Base-by-base conservation (phyloP, 2,888 invertebrate species). In the Caenorhabditis sp. region DNA sequence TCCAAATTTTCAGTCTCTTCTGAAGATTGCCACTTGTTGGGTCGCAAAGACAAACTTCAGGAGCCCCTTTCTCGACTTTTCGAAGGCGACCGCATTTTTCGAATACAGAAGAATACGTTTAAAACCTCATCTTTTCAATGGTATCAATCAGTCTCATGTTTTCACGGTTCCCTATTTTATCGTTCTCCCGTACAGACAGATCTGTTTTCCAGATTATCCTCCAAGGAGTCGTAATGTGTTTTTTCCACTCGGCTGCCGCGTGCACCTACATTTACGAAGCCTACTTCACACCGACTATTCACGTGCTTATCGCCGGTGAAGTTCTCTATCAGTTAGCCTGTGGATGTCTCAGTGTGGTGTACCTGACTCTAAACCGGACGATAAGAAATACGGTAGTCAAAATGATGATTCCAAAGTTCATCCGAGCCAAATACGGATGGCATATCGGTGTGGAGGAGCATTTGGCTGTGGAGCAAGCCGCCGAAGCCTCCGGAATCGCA, bases 361-460 rank as follows among this genome's bases (percentile, higher is more conserved):
- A 58, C n/a, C 8, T 58, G 35, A 58, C 58, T n/a, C 19, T 58
- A 10, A 58, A 58, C n/a, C 28, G 58, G 10, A 58, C 58, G 6
- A 35, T 58, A 6, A 24, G 58, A 19, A 58, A 58, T 31, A 26
- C 58, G 1, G 58, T 58, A 19, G 16, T 58, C 24, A 58, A 58
- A 35, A 58, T 58, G 28, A 19, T 58, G 1, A 58, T 58, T 58
- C 58, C 58, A n/a, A 58, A 58, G 28, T 28, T 28, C 14, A 58
- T 58, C 10, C 31, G 58, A 1, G n/a, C 19, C 3, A 28, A 35
- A 31, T 35, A 31, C 2, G 58, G 58, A 26, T 58, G 28, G 58
- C 58, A 58, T 19, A 35, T 58, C n/a, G 58, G 58, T 6, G 28
- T 58, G 28, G 58, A 58, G n/a, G 58, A 58, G 58, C 58, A 58